A percentile compares a stretch with the other conserved stretches of the same genome.
Evolutionary conservation across 2,888 invertebrate genomes (phyloP).

Genomic region (Cryptosula pallasiana): DNA sequence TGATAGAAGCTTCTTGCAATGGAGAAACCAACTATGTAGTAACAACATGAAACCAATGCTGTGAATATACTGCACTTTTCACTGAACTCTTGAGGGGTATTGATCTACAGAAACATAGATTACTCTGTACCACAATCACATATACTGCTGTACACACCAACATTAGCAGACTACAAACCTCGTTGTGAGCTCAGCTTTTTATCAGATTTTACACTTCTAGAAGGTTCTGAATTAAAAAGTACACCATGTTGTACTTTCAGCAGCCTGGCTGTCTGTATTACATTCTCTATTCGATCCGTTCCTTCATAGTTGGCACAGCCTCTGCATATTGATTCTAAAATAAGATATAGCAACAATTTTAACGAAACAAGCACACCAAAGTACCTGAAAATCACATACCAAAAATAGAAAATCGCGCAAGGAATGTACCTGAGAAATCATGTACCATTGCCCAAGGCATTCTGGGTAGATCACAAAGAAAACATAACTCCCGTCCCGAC

Average conservation of each 20-base stretch:
- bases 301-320: conserved; percentile 98
- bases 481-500: conserved; percentile 74
- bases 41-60: no score
- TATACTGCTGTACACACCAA: no score
- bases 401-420: no score
- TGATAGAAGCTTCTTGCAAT: no score
- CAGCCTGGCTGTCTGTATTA: conserved; percentile 88
- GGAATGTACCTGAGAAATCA: conserved; percentile 69
- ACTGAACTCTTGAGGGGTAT: no score
- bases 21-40: no score
- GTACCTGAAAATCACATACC: no score
- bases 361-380: background rate
- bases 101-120: no score
- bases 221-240: conserved; percentile 24
- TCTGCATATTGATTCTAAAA: conserved; percentile 84
- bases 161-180: no score
- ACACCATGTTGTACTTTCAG: conserved; percentile 88
- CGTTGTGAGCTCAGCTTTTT: background rate
- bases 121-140: no score
- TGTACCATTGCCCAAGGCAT: conserved; percentile 99
- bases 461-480: conserved; percentile 95
- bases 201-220: background rate
- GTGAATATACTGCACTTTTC: no score
- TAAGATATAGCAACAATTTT: no score
- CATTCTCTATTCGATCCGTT: conserved; percentile 92